Evolutionary conservation across 2,113 vertebrate genomes (phyloP).

Genomic region (Nettapus auritus): DNA sequence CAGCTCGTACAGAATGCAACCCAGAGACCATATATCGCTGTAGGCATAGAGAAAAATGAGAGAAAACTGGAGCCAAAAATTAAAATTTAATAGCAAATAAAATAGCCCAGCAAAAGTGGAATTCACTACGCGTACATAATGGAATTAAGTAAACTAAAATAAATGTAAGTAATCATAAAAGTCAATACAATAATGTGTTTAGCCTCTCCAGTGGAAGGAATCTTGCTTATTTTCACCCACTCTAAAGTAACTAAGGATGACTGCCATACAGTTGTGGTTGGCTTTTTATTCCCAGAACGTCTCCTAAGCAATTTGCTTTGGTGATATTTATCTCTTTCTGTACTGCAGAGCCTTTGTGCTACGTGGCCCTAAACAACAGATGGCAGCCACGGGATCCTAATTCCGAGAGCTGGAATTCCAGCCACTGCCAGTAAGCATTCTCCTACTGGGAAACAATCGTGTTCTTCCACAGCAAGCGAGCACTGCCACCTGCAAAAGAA

Average conservation of each 20-base stretch:
- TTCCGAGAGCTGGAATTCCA: not conserved
- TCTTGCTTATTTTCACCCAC: not conserved
- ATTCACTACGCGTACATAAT: not conserved
- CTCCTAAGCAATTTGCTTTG: not conserved
- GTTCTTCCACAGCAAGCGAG: not conserved
- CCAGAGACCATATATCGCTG: constrained; percentile 96
- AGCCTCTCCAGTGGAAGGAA: not conserved
- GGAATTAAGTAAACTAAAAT: not conserved
- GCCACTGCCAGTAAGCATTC: not conserved
- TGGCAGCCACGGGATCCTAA: not conserved
- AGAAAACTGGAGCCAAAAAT: not conserved
- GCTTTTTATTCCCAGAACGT: not conserved
- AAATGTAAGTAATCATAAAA: not conserved
- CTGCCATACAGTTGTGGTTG: not conserved
- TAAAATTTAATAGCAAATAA: not conserved
- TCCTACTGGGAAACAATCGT: not conserved
- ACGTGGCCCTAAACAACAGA: not conserved
- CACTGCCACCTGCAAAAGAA: not conserved
- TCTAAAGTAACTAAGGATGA: not conserved
- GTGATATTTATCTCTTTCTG: not conserved
- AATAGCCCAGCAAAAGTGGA: not conserved
- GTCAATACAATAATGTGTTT: not conserved
- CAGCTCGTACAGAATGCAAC: constrained; percentile 93
- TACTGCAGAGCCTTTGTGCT: not conserved
- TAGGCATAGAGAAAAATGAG: constrained; percentile 27